These are phyloP conservation scores for Agrypnia vestita DNA, from an alignment of 1,140 invertebrate genomes.

Conservation along the genomic window DNA sequence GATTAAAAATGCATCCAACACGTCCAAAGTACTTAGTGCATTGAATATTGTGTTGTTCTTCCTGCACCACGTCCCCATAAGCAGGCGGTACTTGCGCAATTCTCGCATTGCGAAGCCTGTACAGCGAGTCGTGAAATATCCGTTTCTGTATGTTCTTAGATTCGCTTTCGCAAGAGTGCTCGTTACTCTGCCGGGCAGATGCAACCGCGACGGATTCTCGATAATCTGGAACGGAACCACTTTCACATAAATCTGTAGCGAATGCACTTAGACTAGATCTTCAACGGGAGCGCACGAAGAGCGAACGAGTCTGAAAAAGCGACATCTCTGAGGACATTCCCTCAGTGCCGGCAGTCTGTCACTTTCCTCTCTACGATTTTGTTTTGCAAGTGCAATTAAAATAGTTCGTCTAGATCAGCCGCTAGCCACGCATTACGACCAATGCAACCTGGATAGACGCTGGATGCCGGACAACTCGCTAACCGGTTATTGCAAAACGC, in stretches of 20 bases:
- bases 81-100: neutral
- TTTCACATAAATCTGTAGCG: slow-evolving; percentile 38
- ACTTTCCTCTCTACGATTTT: no score
- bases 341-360: no score
- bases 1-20: neutral
- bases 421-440: no score
- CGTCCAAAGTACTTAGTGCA: neutral
- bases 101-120: neutral
- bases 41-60: neutral
- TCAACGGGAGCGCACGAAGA: no score
- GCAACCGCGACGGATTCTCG: slow-evolving; percentile 39
- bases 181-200: slow-evolving; percentile 1
- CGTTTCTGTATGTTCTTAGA: slow-evolving; percentile 35
- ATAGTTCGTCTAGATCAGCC: no score
- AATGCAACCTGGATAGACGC: no score
- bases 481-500: no score
- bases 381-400: no score
- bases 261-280: neutral
- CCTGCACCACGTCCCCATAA: neutral
- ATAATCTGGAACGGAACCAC: slow-evolving; percentile 45
- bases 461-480: no score
- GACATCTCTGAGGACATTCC: no score
- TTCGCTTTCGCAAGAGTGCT: slow-evolving; percentile 35
- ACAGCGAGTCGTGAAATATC: neutral
- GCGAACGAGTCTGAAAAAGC: no score